Percentiles rank a stretch among this genome's conserved stretches.
These are phyloP conservation scores for Glyptemys insculpta DNA, from an alignment of 2,797 vertebrate species.

Conservation along the genomic window DNA sequence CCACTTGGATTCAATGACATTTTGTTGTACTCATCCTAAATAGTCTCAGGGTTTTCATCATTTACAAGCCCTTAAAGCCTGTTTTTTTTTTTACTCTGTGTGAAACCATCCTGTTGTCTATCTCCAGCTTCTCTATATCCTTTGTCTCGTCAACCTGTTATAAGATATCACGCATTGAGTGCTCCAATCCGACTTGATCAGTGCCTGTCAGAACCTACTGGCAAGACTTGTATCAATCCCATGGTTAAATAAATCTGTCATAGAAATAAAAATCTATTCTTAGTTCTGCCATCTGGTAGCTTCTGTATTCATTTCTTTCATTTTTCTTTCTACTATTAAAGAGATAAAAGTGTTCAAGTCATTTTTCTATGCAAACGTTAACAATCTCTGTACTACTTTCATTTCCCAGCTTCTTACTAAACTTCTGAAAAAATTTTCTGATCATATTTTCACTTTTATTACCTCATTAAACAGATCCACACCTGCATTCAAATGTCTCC, in stretches of 20 bases:
- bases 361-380: neutral
- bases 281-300: neutral
- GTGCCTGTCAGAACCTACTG: neutral
- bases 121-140: neutral
- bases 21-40: neutral
- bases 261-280: neutral
- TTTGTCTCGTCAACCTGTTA: accelerated
- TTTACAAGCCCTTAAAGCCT: neutral
- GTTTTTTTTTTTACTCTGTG: neutral
- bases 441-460: neutral
- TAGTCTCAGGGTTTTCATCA: neutral
- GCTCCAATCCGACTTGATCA: neutral
- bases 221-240: neutral
- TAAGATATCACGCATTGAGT: neutral
- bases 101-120: neutral
- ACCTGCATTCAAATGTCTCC: neutral
- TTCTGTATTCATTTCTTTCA: neutral
- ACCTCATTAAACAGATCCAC: neutral
- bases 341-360: neutral
- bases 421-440: neutral
- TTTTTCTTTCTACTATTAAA: neutral
- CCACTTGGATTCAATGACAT: neutral
- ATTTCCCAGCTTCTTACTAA: neutral
- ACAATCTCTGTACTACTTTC: neutral
- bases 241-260: neutral